Evolutionary conservation across 1,140 invertebrate species (phyloP), one percentile per base, ranked within the genome.

Genomic region (Mizuhopecten yessoensis): DNA sequence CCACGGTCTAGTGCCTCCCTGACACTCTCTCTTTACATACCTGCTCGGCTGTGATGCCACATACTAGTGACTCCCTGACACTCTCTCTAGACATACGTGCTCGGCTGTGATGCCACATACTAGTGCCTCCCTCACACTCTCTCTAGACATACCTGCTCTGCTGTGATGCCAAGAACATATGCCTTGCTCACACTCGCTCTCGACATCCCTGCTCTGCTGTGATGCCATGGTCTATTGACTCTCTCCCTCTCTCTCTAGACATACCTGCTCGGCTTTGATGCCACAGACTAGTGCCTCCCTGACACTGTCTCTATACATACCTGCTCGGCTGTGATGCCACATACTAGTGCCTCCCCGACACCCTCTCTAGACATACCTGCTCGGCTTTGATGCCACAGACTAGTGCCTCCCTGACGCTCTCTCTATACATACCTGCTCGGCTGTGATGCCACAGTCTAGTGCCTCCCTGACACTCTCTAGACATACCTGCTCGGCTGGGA

Each of bases 311-410:
- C 99, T 97, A 45, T 9, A 10, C 17, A 1, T 45, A 45, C 42
- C 42, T 45, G 42, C 17, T 45, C 42, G 9, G 42, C 36, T 39
- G 36, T 39, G 36, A 39, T 39, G 36, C 36, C 36, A 57, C 45
- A 20, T 7, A 15, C 23, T 23, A 57, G 3, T 15, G 13, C 45
- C 17, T 75, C n/a, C 29, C 23, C 29, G 1, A 75, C 57, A 75
- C 57, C 0, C 1, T 75, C 23, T 75, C 17, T 9, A n/a, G 5
- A 36, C 75, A 57, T 49, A 97, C 95, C 95, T 97, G 96, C 92
- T 98, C 97, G 0, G 99, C 99, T 13, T 99, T 99, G 91, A 99
- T 99, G 42, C 99, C 99, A 94, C 98, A 98, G 89, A 98, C 97
- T 75, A 99, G 97, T 17, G 99, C 99, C 96, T 98, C 98, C 20